Conservation (phyloP, 2,888 invertebrate genomes). For the Belgica antarctica region DNA sequence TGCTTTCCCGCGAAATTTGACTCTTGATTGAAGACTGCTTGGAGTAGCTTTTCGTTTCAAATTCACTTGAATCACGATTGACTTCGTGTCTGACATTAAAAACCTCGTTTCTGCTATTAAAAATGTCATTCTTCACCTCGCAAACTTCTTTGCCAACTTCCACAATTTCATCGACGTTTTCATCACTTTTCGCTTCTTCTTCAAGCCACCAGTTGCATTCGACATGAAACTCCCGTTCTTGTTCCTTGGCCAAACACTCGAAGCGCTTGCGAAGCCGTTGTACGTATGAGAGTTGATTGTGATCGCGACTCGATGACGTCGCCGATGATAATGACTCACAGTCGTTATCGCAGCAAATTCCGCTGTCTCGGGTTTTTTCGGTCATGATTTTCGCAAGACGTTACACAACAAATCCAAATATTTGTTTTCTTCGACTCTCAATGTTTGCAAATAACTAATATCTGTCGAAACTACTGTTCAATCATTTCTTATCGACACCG, state of each 20-base stretch:
- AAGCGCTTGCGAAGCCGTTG: conserved; percentile 23
- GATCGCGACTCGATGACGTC: neutral
- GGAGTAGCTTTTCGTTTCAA: neutral
- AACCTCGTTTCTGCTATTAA: too few species aligned
- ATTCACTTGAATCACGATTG: neutral
- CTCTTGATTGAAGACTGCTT: conserved; percentile 9
- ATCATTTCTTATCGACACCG: neutral
- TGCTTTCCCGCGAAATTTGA: neutral
- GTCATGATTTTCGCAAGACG: conserved; percentile 3
- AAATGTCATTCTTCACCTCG: neutral
- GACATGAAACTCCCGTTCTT: conserved; percentile 25
- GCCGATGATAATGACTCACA: conserved; percentile 19
- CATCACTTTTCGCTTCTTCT: neutral
- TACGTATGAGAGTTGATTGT: conserved; percentile 21
- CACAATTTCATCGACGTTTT: neutral
- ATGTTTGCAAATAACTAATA: too few species aligned
- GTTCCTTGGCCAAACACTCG: conserved; percentile 15
- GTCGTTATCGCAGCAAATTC: conserved; percentile 21
- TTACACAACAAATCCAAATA: neutral
- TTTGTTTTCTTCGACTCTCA: neutral
- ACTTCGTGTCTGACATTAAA: neutral
- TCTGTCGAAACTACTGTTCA: too few species aligned
- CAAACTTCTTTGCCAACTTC: neutral
- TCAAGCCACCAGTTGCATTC: conserved; percentile 40
- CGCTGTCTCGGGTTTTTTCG: conserved; percentile 29